These are phyloP conservation scores for Microtus oregoni DNA, from an alignment of 2,113 vertebrate genomes.

Conservation along the genomic window DNA sequence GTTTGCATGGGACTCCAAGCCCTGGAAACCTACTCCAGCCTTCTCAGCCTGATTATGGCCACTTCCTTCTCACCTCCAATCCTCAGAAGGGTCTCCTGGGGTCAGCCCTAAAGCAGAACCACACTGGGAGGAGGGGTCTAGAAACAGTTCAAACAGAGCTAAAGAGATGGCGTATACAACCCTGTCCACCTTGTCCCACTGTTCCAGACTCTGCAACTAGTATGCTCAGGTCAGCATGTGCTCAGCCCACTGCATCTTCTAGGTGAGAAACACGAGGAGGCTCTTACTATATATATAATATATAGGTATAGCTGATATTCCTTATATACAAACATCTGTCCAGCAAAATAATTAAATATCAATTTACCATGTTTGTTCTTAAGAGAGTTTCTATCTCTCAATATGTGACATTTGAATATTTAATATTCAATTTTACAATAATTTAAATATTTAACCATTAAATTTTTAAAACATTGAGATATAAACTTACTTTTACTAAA, in stretches of 20 bases:
- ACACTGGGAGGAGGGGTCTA: not conserved
- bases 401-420: not conserved
- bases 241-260: not conserved
- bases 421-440: too few species aligned
- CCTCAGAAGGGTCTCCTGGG: not conserved
- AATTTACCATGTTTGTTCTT: not conserved
- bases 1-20: too few species aligned
- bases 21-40: not conserved
- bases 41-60: not conserved
- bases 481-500: slow-evolving; percentile 12
- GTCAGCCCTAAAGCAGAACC: not conserved
- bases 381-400: slow-evolving; percentile 3
- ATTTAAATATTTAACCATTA: too few species aligned
- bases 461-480: not conserved
- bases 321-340: not conserved
- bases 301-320: not conserved
- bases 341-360: not conserved
- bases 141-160: not conserved
- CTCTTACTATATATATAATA: not conserved
- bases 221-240: not conserved
- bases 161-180: not conserved
- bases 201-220: not conserved
- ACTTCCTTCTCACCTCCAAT: slow-evolving; percentile 6
- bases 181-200: not conserved
- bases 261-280: not conserved